These are phyloP conservation scores for Axea sp. DNA, from an alignment of 2,888 invertebrate genomes.

Conservation along the genomic window DNA sequence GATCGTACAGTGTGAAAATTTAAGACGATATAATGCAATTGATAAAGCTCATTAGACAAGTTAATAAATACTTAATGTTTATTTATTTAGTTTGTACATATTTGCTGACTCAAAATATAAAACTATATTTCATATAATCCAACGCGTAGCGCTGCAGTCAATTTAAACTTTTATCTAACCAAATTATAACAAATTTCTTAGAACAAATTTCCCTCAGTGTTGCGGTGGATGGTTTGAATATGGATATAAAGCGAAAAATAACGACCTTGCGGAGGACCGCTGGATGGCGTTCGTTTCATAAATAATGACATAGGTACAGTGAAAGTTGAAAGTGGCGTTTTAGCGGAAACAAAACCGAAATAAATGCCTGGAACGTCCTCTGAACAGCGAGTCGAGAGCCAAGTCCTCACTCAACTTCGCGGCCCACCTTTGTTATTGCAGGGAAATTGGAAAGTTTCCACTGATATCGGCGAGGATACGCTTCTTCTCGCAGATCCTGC, in stretches of 20 bases:
- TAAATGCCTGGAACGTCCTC: constrained; percentile 61
- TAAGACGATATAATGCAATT: no score
- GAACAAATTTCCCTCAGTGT: constrained; percentile 24
- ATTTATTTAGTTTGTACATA: no score
- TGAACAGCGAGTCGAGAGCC: neutral
- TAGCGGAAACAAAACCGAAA: constrained; percentile 62
- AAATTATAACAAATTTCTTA: constrained; percentile 24
- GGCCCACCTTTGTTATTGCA: constrained; percentile 68
- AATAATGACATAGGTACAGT: constrained; percentile 62
- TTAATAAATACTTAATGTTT: neutral
- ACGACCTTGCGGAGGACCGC: constrained; percentile 47
- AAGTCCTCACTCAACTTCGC: no score
- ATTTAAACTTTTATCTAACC: constrained; percentile 19
- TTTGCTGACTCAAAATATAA: no score
- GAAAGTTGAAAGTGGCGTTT: constrained; percentile 62
- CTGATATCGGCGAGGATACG: constrained; percentile 63
- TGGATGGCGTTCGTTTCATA: constrained; percentile 61
- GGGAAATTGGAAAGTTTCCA: constrained; percentile 72
- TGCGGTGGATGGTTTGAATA: constrained; percentile 49
- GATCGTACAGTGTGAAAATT: no score
- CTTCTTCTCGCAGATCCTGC: constrained; percentile 59
- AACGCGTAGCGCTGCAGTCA: no score
- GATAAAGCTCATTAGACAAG: no score
- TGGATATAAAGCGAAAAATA: constrained; percentile 57
- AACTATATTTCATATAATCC: no score